A percentile compares a stretch with the other conserved stretches of the same genome.
These are phyloP conservation scores for Hylaeus anthracinus DNA, from an alignment of 1,140 invertebrate species.

Conservation along the genomic window DNA sequence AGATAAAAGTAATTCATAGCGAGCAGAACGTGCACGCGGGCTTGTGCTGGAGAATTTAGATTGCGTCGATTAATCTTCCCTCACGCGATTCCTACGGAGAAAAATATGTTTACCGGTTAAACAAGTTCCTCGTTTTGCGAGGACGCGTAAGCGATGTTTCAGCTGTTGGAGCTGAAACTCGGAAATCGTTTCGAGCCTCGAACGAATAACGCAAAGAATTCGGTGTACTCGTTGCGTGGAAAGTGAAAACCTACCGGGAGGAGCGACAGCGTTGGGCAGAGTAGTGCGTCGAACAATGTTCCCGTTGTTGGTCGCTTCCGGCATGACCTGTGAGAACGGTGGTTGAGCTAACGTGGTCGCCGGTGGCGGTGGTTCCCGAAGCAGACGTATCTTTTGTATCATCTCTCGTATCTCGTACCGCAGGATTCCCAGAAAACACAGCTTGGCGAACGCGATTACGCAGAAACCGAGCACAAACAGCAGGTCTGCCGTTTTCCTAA, in stretches of 20 bases:
- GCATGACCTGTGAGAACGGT: conserved; percentile 69
- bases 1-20: conserved; percentile 9
- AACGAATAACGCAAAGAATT: not conserved
- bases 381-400: conserved; percentile 92
- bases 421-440: conserved; percentile 94
- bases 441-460: conserved; percentile 93
- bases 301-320: conserved; percentile 74
- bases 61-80: conserved; percentile 1
- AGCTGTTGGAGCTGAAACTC: not conserved
- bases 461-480: conserved; percentile 93
- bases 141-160: too few relatives aligned
- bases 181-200: not conserved
- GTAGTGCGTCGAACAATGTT: conserved; percentile 71
- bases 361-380: conserved; percentile 79
- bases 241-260: conserved; percentile 64
- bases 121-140: not conserved
- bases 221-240: too few relatives aligned
- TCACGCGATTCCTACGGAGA: conserved; percentile 7
- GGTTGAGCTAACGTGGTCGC: conserved; percentile 71
- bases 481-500: conserved; percentile 89
- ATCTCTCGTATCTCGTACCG: conserved; percentile 92
- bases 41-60: conserved; percentile 1
- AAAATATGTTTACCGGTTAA: conserved; percentile 21
- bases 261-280: conserved; percentile 68
- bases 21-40: not conserved